Base-by-base conservation (phyloP, 2,888 invertebrate species). In the Drosophila atripex region DNA sequence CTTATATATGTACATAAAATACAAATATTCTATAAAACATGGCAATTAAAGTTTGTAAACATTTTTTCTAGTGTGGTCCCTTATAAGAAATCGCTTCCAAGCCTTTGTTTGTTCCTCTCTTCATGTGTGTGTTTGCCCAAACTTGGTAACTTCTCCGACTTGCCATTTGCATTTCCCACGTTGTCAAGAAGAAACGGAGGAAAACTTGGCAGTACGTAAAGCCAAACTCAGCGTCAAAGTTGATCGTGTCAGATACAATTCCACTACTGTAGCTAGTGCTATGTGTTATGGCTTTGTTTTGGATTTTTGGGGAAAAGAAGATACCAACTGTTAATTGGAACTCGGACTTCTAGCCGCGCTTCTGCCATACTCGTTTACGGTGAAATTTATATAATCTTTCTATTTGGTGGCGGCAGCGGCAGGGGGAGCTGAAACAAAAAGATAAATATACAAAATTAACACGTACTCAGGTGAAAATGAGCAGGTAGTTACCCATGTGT, bases 361-460 rank as follows among this genome's bases (percentile, higher is more conserved):
- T 16, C 49, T 25, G 53, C 16, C 53, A 47, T 47, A 14, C 64
- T 41, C 54, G 47, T 46, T 54, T 54, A 46, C 46, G 52, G 43
- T 58, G 49, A 70, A 73, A 71, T 77, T 76, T 73, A 64, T 61
- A 73, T 54, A 72, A 71, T 80, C 71, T 77, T 74, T 80, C 84
- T 74, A 71, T 76, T 74, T 70, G 60, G 28, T 9, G 43, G 21
- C 11, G 21, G 21, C 21, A 12, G 43, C 28, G 18, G 4, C 11
- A 4, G 21, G 43, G 43, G 21, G 21, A 49, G 46, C 25, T 35
- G 30, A 46, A 61, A 55, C 58, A 71, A 69, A 58, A 76, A 68
- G 84, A 83, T 83, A 86, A 83, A 83, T 83, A 86, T 70, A 86
- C 77, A 70, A 86, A 83, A 83, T 83, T 83, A 83, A 83, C 83